Conservation (phyloP, 2,113 vertebrate genomes). For the Enhydra lutris region DNA sequence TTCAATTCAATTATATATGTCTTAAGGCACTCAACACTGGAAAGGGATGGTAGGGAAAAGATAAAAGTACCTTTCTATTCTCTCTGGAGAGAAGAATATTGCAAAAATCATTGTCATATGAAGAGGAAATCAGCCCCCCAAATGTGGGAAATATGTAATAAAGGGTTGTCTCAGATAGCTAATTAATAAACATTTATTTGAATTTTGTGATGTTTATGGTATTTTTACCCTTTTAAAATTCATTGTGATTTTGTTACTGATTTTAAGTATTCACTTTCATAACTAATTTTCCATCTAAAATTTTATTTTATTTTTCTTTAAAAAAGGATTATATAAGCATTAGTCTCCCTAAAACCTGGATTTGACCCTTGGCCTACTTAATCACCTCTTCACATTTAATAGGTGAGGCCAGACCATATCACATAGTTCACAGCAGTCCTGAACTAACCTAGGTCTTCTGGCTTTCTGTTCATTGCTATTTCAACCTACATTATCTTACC, state of each 20-base stretch:
- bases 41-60: neutral
- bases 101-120: neutral
- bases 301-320: neutral
- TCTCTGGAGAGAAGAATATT: neutral
- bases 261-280: neutral
- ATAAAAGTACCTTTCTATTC: neutral
- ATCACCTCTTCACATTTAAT: neutral
- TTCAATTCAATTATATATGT: neutral
- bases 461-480: neutral
- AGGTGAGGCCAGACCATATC: neutral
- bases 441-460: neutral
- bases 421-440: neutral
- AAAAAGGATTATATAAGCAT: neutral
- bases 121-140: neutral
- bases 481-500: neutral
- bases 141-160: neutral
- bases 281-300: neutral
- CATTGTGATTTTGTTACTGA: neutral
- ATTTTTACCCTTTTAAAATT: neutral
- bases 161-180: neutral
- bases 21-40: neutral
- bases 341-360: neutral
- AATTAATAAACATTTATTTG: slow-evolving; percentile 1
- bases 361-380: neutral
- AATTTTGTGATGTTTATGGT: neutral